Base-by-base conservation (phyloP, 2,113 vertebrate species). In the Xiphophorus couchianus region DNA sequence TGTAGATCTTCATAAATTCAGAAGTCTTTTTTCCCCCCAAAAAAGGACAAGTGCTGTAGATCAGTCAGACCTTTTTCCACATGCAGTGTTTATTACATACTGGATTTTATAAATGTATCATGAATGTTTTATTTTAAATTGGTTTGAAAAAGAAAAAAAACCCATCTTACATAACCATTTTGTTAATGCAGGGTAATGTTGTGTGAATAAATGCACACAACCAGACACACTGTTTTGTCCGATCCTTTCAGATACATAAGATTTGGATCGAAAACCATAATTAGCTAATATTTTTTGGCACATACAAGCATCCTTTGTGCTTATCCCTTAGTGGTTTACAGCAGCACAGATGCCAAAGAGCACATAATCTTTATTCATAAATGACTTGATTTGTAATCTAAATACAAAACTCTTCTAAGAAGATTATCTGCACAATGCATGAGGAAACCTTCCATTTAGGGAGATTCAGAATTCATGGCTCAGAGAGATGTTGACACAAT, bases 341-440 rank as follows among this genome's bases (percentile, higher is more conserved):
- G 17, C 60, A 65, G 62, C 75, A 63, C 48, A 33, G 37, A 73
- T 83, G 73, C 77, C 74, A 75, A 81, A 66, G 31, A 73, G 22
- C 78, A 85, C 73, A 62, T 33, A 39, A 71, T 81, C 74, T 74
- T 76, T 82, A 85, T 85, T 82, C 76, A 80, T 80, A 86, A 70
- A 84, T 75, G 68, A 22, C 25, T 58, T 12, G 35, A 64, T 76
- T 75, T 87, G 62, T 82, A 39, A 85, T 82, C 30, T 84, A 74
- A 86, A 88, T 83, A 83, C 81, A 73, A 35, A 77, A 69, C 84
- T 77, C 78, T 66, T 80, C 66, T 79, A 73, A 82, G 65, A 72
- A 79, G 66, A 74, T 80, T 84, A 44, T 84, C 69, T 86, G 76
- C 76, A 85, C 83, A 83, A 84, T 82, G 62, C 78, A 85, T 85